Evolutionary conservation across 2,113 vertebrate species (phyloP).

Genomic region (Sander lucioperca): DNA sequence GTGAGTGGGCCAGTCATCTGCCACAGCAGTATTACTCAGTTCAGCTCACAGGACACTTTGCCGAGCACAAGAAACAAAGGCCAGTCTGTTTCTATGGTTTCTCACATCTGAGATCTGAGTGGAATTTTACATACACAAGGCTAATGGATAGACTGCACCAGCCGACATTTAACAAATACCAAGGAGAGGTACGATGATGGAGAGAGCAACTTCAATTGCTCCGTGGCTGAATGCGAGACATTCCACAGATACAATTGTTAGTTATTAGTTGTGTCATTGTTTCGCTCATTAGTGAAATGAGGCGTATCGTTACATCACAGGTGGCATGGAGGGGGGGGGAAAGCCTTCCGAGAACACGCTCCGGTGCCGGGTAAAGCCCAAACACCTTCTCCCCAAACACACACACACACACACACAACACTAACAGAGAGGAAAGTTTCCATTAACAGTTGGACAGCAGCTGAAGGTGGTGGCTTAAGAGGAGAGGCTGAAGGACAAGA

Average conservation of each 20-base stretch:
- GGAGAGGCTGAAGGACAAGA: constrained; percentile 17
- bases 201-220: constrained; percentile 27
- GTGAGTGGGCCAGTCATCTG: constrained; percentile 76
- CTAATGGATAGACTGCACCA: constrained; percentile 59
- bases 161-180: constrained; percentile 63
- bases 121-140: constrained; percentile 68
- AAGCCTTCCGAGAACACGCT: constrained; percentile 1
- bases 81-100: constrained; percentile 82
- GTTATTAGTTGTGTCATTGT: constrained; percentile 30
- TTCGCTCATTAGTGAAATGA: constrained; percentile 51
- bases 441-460: constrained; percentile 49
- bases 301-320: constrained; percentile 22
- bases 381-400: constrained; percentile 8
- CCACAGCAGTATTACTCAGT: constrained; percentile 75
- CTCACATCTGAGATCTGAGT: constrained; percentile 75
- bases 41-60: constrained; percentile 75
- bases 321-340: neutral
- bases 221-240: constrained; percentile 11
- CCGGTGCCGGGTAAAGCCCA: neutral
- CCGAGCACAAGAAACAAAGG: constrained; percentile 79
- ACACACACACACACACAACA: constrained; percentile 18
- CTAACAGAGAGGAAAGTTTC: constrained; percentile 65
- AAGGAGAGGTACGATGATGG: constrained; percentile 34
- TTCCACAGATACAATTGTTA: constrained; percentile 32
- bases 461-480: constrained; percentile 47